Evolutionary conservation across 2,888 invertebrate species (phyloP).

Genomic region (Neoascia interrupta): DNA sequence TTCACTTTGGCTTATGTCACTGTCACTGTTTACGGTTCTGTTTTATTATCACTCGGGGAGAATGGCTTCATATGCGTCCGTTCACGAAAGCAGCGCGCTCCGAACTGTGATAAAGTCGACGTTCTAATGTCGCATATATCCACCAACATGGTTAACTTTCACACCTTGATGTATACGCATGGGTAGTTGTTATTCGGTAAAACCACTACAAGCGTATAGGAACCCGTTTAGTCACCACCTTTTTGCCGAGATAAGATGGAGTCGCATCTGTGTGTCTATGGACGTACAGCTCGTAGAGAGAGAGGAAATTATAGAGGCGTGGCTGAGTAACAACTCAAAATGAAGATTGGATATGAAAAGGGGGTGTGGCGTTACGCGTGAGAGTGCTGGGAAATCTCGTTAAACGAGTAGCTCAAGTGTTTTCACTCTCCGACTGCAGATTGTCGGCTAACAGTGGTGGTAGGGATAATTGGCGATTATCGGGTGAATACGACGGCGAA

Average conservation of each 20-base stretch:
- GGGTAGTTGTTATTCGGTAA: conserved; percentile 29
- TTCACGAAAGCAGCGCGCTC: conserved; percentile 75
- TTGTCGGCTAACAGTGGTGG: conserved; percentile 24
- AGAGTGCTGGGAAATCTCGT: conserved; percentile 52
- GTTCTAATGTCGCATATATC: conserved; percentile 58
- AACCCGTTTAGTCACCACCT: conserved; percentile 47
- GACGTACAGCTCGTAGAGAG: conserved; percentile 11
- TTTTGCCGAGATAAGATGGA: conserved; percentile 43
- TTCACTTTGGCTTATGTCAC: conserved; percentile 19
- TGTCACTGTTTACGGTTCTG: conserved; percentile 12
- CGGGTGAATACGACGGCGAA: conserved; percentile 67
- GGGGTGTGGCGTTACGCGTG: conserved; percentile 33
- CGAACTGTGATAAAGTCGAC: conserved; percentile 75
- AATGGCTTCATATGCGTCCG: conserved; percentile 47
- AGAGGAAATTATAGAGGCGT: conserved; percentile 52
- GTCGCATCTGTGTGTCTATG: conserved; percentile 14
- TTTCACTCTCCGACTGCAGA: conserved; percentile 18
- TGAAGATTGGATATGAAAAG: conserved; percentile 59
- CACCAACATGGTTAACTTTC: conserved; percentile 47
- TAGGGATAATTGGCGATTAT: conserved; percentile 69
- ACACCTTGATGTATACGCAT: conserved; percentile 57
- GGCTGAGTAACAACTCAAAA: conserved; percentile 48
- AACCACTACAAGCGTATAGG: conserved; percentile 26
- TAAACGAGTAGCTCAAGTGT: conserved; percentile 43
- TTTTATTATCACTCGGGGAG: conserved; percentile 23